Evolutionary conservation across 2,888 invertebrate genomes (phyloP).

Genomic region (Morpho helenor): DNA sequence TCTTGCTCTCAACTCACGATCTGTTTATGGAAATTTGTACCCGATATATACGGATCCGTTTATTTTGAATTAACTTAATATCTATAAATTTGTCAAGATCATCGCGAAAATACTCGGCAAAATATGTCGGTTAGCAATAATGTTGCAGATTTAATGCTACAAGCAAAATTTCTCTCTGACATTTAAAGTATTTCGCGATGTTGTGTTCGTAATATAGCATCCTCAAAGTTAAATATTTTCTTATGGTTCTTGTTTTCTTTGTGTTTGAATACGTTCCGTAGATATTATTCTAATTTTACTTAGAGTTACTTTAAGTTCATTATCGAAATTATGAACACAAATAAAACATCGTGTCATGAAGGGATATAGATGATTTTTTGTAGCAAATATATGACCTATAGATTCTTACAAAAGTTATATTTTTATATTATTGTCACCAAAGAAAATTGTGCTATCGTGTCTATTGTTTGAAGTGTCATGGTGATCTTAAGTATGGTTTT

Average conservation of each 20-base stretch:
- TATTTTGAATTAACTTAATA: slow-evolving; percentile 48
- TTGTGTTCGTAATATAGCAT: slow-evolving; percentile 10
- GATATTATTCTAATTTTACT: too few relatives aligned
- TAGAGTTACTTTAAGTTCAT: too few relatives aligned
- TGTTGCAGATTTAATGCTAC: slow-evolving; percentile 28
- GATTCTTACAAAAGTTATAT: too few relatives aligned
- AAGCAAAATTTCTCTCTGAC: slow-evolving; percentile 30
- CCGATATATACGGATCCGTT: slow-evolving; percentile 45
- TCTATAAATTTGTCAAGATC: slow-evolving; percentile 41
- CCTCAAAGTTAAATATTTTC: slow-evolving; percentile 4
- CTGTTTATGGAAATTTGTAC: slow-evolving; percentile 67
- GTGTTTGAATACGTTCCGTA: too few relatives aligned
- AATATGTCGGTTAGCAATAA: slow-evolving; percentile 31
- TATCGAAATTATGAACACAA: too few relatives aligned
- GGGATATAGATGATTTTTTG: too few relatives aligned
- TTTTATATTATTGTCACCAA: too few relatives aligned
- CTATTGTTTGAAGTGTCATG: too few relatives aligned
- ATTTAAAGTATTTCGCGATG: slow-evolving; percentile 22
- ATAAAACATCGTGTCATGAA: too few relatives aligned
- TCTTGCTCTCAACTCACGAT: slow-evolving; percentile 59
- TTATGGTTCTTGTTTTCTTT: background rate
- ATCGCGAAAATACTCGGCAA: slow-evolving; percentile 31
- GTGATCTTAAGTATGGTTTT: too few relatives aligned
- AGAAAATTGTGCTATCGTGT: too few relatives aligned
- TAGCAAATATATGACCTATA: too few relatives aligned